Evolutionary conservation across 2,797 vertebrate genomes (phyloP), one percentile per base, ranked within the genome.

Genomic region (Phylloscopus collybita): DNA sequence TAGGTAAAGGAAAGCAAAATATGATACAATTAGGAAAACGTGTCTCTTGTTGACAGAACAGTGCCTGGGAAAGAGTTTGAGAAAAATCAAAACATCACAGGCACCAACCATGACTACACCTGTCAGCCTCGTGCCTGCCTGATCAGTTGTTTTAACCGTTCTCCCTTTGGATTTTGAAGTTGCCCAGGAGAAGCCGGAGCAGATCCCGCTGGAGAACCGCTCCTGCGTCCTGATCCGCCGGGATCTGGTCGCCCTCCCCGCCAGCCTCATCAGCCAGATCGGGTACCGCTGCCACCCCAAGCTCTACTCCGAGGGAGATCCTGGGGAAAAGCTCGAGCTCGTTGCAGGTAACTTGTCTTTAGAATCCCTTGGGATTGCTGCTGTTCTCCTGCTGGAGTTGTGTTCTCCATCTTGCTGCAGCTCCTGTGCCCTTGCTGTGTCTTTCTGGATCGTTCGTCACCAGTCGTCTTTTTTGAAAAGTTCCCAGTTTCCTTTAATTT

Each of bases 231-330:
- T 99, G 95, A 99, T 99, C 93, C 98, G 99, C 29, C 98, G 99
- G 5, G 99, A 99, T 85, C 98, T 99, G 53, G 99, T 99, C 51
- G 99, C 99, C 1, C 98, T 99, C 72, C 99, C 99, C 1, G 99
- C 99, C 94, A 99, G 99, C 91, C 99, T 99, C 86, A 99, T 99
- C 98, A 99, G 99, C 96, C 99, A 99, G 97, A 99, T 99, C 4
- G 99, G 99, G 5, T 99, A 99, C 96, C 99, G 99, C 49, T 99
- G 99, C 97, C 99, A 99, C 97, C 99, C 99, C 3, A 99, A 99
- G 65, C 99, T 99, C 92, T 99, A 99, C 98, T 99, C 99, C 0
- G 99, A 99, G 97, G 99, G 99, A 17, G 99, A 99, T 96, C 99
- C 99, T 0, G 99, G 99, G 30, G 99, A 99, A 95, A 99, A 99